Evolutionary conservation across 2,113 vertebrate genomes (phyloP).

Genomic region (Apeltes quadracus): DNA sequence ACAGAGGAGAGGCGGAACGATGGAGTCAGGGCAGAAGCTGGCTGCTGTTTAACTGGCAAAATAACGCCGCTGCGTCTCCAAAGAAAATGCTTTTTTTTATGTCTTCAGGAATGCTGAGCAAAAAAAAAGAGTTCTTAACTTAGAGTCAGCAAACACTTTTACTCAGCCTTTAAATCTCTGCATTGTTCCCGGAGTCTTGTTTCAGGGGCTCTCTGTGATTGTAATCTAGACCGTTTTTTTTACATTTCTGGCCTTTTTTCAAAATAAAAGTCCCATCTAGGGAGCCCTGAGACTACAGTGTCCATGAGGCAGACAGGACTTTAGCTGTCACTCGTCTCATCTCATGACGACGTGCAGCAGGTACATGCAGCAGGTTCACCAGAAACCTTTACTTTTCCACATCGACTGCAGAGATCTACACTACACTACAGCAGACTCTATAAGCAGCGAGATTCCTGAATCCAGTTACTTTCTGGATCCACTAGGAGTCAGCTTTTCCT

Average conservation of each 20-base stretch:
- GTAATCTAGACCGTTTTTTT: constrained; percentile 61
- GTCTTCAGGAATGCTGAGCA: constrained; percentile 19
- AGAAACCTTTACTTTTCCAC: too few species aligned
- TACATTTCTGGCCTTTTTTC: constrained; percentile 36
- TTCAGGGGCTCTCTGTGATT: constrained; percentile 65
- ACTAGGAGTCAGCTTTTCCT: constrained; percentile 69
- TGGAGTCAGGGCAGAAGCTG: constrained; percentile 57
- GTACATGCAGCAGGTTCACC: too few species aligned
- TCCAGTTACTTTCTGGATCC: constrained; percentile 54
- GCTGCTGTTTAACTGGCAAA: constrained; percentile 38
- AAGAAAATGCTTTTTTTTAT: constrained; percentile 14
- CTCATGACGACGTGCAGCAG: too few species aligned
- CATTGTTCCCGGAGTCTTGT: constrained; percentile 43
- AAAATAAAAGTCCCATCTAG: constrained; percentile 26
- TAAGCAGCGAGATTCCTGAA: not conserved
- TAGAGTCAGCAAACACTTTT: constrained; percentile 59
- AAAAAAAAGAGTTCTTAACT: constrained; percentile 19
- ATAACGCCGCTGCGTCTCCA: constrained; percentile 35
- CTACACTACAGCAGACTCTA: not conserved
- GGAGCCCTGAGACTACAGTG: not conserved
- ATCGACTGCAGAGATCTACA: not conserved
- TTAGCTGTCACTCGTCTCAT: constrained; percentile 1
- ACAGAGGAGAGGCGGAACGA: constrained; percentile 65
- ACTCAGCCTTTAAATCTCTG: constrained; percentile 70
- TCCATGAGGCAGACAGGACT: constrained; percentile 13